Base-by-base conservation (phyloP, 2,113 vertebrate species). In the Siniperca knerii region DNA sequence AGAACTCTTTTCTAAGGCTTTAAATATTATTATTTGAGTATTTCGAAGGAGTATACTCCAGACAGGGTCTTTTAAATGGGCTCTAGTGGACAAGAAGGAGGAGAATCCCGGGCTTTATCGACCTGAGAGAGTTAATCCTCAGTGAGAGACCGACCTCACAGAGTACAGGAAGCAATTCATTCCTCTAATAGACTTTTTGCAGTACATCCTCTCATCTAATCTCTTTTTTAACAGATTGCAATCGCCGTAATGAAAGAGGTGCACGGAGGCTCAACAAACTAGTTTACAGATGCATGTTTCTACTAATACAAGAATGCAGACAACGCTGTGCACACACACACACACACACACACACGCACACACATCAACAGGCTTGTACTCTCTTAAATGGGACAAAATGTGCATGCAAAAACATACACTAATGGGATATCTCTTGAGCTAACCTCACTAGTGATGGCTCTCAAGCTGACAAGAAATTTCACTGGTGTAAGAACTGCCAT, bases 191-290 rank as follows among this genome's bases (percentile, higher is more conserved):
- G 89, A 86, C 81, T 88, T 87, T 71, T 75, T 57, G 64, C 81
- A 83, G 82, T 82, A 72, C 87, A 89, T 88, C 77, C 86, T 80
- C 65, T 89, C 79, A 87, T 91, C 86, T 93, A 93, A 94, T 94
- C 92, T 87, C 90, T 86, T 83, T 86, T 93, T 92, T 75, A 89
- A 79, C 80, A 89, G 86, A 93, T 85, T 92, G 90, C 87, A 89
- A 89, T 93, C 52, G 18, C 37, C 11, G 40, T 91, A 92, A 94
- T 94, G 92, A 90, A 90, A 92, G 71, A 77, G 61, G 74, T 74
- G 25, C 72, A 74, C 16, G 50, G 61, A 80, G 55, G 72, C 81
- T 83, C n/a, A 62, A 70, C 75, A 79, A 85, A 77, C 68, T 81
- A 83, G 75, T 81, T 83, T 85, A 86, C 68, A 61, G 35, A 67